Conservation (phyloP, 2,113 vertebrate genomes). For the Falcunculus frontatus region DNA sequence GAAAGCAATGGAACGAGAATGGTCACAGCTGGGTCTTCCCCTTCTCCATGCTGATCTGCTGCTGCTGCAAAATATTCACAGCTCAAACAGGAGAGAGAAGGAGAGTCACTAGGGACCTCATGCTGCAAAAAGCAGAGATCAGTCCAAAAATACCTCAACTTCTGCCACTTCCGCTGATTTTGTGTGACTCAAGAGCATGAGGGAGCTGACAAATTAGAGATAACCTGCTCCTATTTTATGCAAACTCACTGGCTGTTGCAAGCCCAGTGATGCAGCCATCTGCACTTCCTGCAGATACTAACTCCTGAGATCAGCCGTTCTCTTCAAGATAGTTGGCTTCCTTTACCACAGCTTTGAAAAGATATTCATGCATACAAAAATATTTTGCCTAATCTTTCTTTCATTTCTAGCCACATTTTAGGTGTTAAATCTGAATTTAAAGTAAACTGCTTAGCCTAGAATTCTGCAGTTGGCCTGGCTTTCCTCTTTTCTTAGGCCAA, state of each 20-base stretch:
- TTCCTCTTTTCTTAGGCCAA: neutral
- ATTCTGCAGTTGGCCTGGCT: neutral
- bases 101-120: neutral
- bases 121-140: neutral
- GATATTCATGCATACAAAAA: neutral
- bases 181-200: neutral
- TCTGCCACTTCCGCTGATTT: neutral
- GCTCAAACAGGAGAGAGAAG: neutral
- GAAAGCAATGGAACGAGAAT: neutral
- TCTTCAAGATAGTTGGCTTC: neutral
- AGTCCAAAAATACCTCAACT: neutral
- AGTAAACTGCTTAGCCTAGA: neutral
- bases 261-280: neutral
- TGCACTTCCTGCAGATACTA: neutral
- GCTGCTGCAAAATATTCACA: neutral
- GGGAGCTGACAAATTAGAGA: neutral
- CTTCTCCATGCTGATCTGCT: neutral
- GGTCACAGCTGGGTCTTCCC: neutral
- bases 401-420: neutral
- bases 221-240: neutral
- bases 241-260: neutral
- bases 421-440: neutral
- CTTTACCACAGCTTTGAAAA: neutral
- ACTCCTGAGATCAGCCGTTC: neutral
- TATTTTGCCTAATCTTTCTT: neutral